Conservation (phyloP, 2,113 vertebrate genomes). For the Thermophis baileyi region DNA sequence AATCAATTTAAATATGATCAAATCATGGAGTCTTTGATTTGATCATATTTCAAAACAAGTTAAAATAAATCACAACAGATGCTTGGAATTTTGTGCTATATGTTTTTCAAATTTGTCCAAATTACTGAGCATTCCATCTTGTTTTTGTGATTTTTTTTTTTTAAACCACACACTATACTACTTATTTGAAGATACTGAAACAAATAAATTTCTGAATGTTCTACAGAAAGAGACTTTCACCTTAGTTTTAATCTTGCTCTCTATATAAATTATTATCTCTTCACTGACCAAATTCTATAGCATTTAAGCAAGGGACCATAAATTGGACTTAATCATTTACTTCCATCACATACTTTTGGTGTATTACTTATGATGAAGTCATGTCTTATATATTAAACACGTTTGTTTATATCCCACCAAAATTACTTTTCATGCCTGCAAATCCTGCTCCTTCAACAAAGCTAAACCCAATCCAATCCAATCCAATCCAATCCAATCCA, state of each 20-base stretch:
- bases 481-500: neutral
- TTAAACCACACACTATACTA: neutral
- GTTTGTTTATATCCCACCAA: neutral
- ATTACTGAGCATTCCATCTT: neutral
- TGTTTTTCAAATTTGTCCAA: neutral
- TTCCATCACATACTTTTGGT: neutral
- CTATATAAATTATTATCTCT: neutral
- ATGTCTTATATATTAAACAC: neutral
- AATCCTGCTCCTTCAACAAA: neutral
- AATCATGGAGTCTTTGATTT: neutral
- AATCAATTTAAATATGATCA: too few species aligned
- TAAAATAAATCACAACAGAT: neutral
- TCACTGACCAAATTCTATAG: neutral
- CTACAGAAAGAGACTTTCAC: neutral
- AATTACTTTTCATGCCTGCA: neutral
- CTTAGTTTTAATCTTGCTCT: neutral
- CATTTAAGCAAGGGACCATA: neutral
- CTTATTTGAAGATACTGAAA: neutral
- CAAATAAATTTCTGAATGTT: neutral
- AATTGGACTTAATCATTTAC: neutral
- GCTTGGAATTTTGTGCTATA: neutral
- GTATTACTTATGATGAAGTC: neutral
- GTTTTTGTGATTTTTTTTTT: neutral
- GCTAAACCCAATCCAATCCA: neutral
- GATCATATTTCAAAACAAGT: neutral